These are phyloP conservation scores for Eulimnadia texana DNA, from an alignment of 1,140 invertebrate species.

Conservation along the genomic window DNA sequence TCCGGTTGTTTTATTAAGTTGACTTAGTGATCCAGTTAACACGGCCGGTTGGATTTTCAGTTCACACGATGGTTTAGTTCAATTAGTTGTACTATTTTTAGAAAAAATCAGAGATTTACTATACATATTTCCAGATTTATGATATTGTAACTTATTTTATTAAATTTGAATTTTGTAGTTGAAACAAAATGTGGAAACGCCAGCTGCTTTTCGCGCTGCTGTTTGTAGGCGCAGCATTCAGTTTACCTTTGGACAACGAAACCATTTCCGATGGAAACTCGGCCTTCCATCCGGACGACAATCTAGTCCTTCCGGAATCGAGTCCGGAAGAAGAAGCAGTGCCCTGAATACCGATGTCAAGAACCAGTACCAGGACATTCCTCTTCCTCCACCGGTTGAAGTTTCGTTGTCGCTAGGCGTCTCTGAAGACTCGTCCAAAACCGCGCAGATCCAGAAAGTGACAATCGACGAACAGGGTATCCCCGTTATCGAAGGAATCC, in stretches of 20 bases:
- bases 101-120: too few relatives aligned
- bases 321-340: not conserved
- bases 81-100: too few relatives aligned
- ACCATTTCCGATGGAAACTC: not conserved
- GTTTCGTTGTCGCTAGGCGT: constrained; percentile 1
- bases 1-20: too few relatives aligned
- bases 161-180: not conserved
- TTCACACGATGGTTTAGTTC: too few relatives aligned
- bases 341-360: not conserved
- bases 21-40: too few relatives aligned
- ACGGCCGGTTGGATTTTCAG: too few relatives aligned
- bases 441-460: constrained; percentile 34
- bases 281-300: constrained; percentile 13
- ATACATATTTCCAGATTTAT: too few relatives aligned
- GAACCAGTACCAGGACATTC: not conserved
- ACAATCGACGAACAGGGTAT: constrained; percentile 51
- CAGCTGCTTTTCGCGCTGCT: not conserved
- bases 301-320: constrained; percentile 8
- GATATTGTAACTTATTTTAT: too few relatives aligned
- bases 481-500: constrained; percentile 59
- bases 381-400: constrained; percentile 4
- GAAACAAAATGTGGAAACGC: not conserved
- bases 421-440: not conserved
- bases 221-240: not conserved
- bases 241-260: not conserved